Evolutionary conservation across 2,888 invertebrate species (phyloP).

Genomic region (Galerucella calmariensis): DNA sequence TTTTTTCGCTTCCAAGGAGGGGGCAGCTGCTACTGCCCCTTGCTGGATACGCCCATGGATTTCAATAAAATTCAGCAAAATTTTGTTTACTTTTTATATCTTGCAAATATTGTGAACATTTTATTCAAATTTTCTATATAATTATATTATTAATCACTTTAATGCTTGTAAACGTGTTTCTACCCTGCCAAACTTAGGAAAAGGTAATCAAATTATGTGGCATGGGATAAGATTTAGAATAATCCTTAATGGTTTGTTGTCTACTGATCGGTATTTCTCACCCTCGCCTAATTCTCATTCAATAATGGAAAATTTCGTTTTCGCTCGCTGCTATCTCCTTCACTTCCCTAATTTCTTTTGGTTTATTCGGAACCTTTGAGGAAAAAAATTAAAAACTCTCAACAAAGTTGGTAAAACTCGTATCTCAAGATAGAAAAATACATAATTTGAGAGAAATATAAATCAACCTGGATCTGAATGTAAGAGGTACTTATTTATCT

Average conservation of each 20-base stretch:
- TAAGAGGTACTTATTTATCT: slow-evolving; percentile 40
- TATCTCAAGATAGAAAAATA: slow-evolving; percentile 33
- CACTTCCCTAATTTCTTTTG: slow-evolving; percentile 34
- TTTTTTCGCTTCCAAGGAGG: too few species aligned
- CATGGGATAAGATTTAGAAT: slow-evolving; percentile 1
- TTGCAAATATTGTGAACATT: too few species aligned
- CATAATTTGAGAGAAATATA: slow-evolving; percentile 39
- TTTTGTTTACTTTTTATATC: too few species aligned
- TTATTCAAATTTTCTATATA: too few species aligned
- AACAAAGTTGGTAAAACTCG: slow-evolving; percentile 31
- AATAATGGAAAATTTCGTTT: slow-evolving; percentile 31
- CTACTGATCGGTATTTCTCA: slow-evolving; percentile 6
- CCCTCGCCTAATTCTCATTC: slow-evolving; percentile 20
- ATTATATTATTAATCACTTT: too few species aligned
- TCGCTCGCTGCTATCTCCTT: slow-evolving; percentile 10
- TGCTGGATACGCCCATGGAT: too few species aligned
- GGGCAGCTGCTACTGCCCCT: too few species aligned
- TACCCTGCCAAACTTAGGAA: neutral
- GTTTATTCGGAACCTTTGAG: slow-evolving; percentile 24
- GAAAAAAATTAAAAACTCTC: slow-evolving; percentile 42
- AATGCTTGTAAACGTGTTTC: neutral
- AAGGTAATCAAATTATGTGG: slow-evolving; percentile 10
- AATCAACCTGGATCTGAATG: slow-evolving; percentile 38
- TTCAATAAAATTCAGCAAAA: too few species aligned
- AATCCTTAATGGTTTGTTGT: slow-evolving; percentile 4